Evolutionary conservation across 2,113 vertebrate species (phyloP), one percentile per base, ranked within the genome.

Genomic region (Calidris pygmaea): DNA sequence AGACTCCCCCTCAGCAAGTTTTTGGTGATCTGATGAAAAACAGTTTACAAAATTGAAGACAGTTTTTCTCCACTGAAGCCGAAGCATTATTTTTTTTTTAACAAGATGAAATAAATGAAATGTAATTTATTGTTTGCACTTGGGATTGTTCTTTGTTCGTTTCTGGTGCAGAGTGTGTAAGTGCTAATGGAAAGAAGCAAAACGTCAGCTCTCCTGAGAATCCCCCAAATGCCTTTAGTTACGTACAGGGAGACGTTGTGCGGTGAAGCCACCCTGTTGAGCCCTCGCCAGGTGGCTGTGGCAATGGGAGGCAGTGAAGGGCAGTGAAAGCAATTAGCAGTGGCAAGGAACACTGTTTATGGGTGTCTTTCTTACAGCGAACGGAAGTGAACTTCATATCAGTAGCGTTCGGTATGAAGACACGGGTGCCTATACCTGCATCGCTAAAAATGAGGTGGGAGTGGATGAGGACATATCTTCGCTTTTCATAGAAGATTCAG

Each of bases 391-490:
- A 74, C 98, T 99, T 29, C 98, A 98, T 45, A 99, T 99, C 77
- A 88, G 97, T 63, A 99, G 98, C 3, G 99, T 99, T 17, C 98
- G 99, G 2, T 99, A 99, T 13, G 99, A 99, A 94, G 99, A 99
- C 98, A 99, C 99, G 0, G 99, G 99, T 11, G 99, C 99, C 10
- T 99, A 99, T 65, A 99, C 99, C 65, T 99, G 99, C 98, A 99
- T 99, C 56, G 99, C 99, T 96, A 99, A 98, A 93, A 99, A 99
- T 1, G 99, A 99, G 78, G 99, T 99, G 89, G 99, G 99, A 10
- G 99, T 99, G 96, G 99, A 99, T 3, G 99, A 99, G 90, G 99
- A 99, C 26, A 99, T 99, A 88, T 99, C 99, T 24, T 99, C 99
- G 1, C 98, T 99, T 53, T 99, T 99, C 96, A 98, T 99, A 6